Base-by-base conservation (phyloP, 2,797 vertebrate genomes). In the Macrochelys suwanniensis region DNA sequence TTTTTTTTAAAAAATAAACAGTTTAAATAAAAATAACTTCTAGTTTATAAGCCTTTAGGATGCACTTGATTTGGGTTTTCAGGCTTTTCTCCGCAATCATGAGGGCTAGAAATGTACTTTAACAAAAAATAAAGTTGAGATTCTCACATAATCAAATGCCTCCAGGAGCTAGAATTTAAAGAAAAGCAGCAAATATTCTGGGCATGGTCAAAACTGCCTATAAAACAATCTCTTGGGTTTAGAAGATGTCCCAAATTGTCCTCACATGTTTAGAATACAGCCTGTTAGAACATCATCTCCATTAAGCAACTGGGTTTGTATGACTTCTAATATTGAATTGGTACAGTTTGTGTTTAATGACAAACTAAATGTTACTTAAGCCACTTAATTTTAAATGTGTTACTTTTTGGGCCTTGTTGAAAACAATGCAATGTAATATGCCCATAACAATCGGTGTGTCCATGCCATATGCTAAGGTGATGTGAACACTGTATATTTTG, bases 111-210 rank as follows among this genome's bases (percentile, higher is more conserved):
- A 83, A 93, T 11, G 11, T 78, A 6, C 7, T 83, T 82, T 3
- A 49, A 54, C 21, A 42, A 53, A 13, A 50, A 3, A 6, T 74
- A 53, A 92, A 47, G 13, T 4, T 82, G 37, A 92, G 79, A 77
- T 84, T 94, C 74, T 26, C 71, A 77, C 45, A 86, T 86, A 76
- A 90, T n/a, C 25, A 37, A 10, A 13, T 26, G 56, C 53, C 11
- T 93, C 82, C 19, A 76, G 17, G 42, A 92, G 26, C 83, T 85
- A n/a, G 10, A 42, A 95, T 92, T 92, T 45, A 15, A 90, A 90
- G 76, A 82, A 56, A 94, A 89, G 53, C 84, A 19, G 45, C 37
- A 95, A 78, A 80, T 95, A 82, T 89, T 94, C 89, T 51, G 82
- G 17, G 90, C 68, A 47, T 53, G 78, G 37, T 68, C 85, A 93